Percentiles rank a stretch among this genome's conserved stretches.
Evolutionary conservation across 2,888 invertebrate genomes (phyloP).

Genomic region (Drosophila testacea): DNA sequence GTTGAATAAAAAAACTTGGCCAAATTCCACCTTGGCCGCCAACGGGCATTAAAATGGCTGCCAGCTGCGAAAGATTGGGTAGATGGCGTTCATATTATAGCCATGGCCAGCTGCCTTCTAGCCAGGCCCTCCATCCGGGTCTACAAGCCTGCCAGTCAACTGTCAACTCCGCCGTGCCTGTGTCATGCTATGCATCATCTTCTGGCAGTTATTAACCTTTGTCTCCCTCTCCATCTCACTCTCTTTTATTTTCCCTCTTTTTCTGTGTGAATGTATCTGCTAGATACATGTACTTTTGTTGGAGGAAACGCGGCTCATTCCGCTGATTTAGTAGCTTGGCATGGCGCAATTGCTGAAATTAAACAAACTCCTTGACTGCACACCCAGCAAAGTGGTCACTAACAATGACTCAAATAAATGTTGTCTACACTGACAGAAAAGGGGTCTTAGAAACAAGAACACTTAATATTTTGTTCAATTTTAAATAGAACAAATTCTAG

Average conservation of each 20-base stretch:
- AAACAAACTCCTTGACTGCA: constrained; percentile 46
- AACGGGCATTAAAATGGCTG: constrained; percentile 78
- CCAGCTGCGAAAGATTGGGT: constrained; percentile 63
- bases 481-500: too few relatives aligned
- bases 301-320: constrained; percentile 36
- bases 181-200: constrained; percentile 80
- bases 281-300: constrained; percentile 47
- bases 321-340: constrained; percentile 66
- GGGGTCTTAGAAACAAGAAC: too few relatives aligned
- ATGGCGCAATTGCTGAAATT: constrained; percentile 63
- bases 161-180: constrained; percentile 73
- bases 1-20: constrained; percentile 52
- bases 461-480: too few relatives aligned
- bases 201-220: constrained; percentile 81
- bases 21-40: constrained; percentile 69
- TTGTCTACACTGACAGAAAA: too few relatives aligned
- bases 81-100: constrained; percentile 46
- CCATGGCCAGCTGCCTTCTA: constrained; percentile 48
- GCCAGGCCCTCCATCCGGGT: constrained; percentile 13
- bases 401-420: constrained; percentile 9
- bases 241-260: constrained; percentile 1
- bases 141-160: constrained; percentile 68
- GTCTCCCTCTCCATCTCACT: constrained; percentile 23
- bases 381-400: constrained; percentile 46
- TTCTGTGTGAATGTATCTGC: constrained; percentile 32